Conservation (phyloP, 2,888 invertebrate species). For the Mythimna pallens region DNA sequence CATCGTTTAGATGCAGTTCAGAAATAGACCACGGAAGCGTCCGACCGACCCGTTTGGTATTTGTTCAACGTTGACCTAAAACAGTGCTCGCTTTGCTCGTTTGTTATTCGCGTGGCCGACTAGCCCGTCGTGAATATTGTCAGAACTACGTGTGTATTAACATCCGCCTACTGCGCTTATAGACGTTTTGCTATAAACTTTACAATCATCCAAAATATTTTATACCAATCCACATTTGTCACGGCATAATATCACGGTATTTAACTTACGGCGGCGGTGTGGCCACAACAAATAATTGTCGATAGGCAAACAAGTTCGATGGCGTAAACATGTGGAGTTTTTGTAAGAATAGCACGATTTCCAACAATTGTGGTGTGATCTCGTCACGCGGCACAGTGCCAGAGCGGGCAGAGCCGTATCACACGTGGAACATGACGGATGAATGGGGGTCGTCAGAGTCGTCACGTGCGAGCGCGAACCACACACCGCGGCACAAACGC, state of each 20-base stretch:
- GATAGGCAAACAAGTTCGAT: slow-evolving; percentile 35
- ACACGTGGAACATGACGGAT: slow-evolving; percentile 85
- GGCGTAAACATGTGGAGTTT: slow-evolving; percentile 63
- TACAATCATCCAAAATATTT: slow-evolving; percentile 46
- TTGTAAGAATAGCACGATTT: slow-evolving; percentile 70
- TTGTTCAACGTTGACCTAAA: slow-evolving; percentile 91
- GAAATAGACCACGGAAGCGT: slow-evolving; percentile 90
- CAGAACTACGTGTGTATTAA: slow-evolving; percentile 67
- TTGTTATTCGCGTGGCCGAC: slow-evolving; percentile 87
- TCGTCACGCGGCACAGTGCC: slow-evolving; percentile 87
- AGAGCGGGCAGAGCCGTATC: slow-evolving; percentile 77
- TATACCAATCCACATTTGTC: slow-evolving; percentile 29
- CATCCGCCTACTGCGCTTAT: slow-evolving; percentile 60
- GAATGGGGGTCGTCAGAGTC: slow-evolving; percentile 79
- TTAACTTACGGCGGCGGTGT: slow-evolving; percentile 22
- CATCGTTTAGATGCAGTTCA: slow-evolving; percentile 87
- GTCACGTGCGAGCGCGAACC: slow-evolving; percentile 76
- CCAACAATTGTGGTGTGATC: slow-evolving; percentile 75
- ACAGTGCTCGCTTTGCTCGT: slow-evolving; percentile 90
- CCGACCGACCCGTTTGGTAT: slow-evolving; percentile 90
- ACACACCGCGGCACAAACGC: slow-evolving; percentile 52
- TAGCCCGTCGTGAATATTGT: slow-evolving; percentile 75
- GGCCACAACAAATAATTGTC: slow-evolving; percentile 42
- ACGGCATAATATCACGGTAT: slow-evolving; percentile 16
- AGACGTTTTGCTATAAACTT: slow-evolving; percentile 51